Percentiles rank a stretch among this genome's conserved stretches.
Conservation (phyloP, 2,888 invertebrate genomes). For the Tetrapedia diversipes region DNA sequence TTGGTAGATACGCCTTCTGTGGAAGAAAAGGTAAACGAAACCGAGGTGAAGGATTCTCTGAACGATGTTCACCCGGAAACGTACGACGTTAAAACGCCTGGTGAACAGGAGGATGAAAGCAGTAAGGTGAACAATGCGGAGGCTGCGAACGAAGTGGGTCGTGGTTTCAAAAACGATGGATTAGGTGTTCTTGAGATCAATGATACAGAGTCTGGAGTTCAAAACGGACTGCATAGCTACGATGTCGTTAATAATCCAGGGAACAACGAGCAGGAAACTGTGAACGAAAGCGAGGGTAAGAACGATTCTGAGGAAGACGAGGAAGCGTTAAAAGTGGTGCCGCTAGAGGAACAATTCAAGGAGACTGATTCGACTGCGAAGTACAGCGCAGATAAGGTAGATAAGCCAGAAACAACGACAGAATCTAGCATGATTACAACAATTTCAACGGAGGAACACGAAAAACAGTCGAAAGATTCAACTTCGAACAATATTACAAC, state of each 20-base stretch:
- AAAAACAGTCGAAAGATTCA: constrained; percentile 16
- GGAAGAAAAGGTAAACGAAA: constrained; percentile 19
- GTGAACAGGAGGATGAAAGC: constrained; percentile 1
- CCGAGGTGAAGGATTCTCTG: constrained; percentile 46
- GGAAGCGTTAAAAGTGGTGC: constrained; percentile 54
- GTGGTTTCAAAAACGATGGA: constrained; percentile 2
- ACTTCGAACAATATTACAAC: constrained; percentile 18
- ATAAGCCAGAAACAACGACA: constrained; percentile 34
- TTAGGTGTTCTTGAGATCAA: constrained; percentile 37
- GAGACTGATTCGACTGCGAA: constrained; percentile 26
- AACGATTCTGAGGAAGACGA: constrained; percentile 40
- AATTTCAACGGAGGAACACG: constrained; percentile 22
- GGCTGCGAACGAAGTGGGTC: neutral
- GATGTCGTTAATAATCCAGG: constrained; percentile 4
- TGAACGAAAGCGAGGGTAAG: constrained; percentile 14
- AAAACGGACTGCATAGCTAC: constrained; percentile 12
- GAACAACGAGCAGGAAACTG: neutral
- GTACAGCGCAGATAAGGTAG: constrained; percentile 9
- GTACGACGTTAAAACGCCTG: neutral
- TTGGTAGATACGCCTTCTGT: constrained; percentile 5
- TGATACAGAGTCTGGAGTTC: constrained; percentile 42
- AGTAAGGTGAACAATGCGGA: constrained; percentile 10
- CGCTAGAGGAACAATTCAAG: constrained; percentile 48
- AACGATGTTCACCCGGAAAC: constrained; percentile 48
- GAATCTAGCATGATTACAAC: constrained; percentile 44